Evolutionary conservation across 23 tunicate genomes (phyloP), one percentile per base, ranked within the genome.

Genomic region (Styela plicata): DNA sequence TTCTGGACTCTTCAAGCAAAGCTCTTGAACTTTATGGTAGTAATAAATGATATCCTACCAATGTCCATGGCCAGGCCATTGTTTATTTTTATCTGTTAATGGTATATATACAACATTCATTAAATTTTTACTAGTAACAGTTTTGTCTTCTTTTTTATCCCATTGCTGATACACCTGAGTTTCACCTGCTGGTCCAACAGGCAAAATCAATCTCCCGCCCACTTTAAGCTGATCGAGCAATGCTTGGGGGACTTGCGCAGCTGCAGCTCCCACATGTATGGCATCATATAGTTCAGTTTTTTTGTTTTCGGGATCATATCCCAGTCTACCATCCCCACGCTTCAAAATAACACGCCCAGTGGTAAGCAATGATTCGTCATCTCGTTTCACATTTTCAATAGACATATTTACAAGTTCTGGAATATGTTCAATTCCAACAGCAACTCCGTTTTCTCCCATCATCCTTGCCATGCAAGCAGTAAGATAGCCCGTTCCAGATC

Each of bases 211-310:
- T 17, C 98, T 52, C 1, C 98, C 98, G 0, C 95, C 95, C 28
- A 62, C 80, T 68, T 89, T 94, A 23, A 94, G 66, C 53, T 94
- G 98, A 0, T 89, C 86, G 52, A 94, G 69, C 27, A 94, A 74
- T 13, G 83, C 57, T 33, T 52, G 63, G 35, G 98, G 98, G 1
- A 94, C 85, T 63, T 94, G 83, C 16, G 85, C 75, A 33, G 98
- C 98, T 36, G 98, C 98, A 7, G 98, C 98, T 10, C 98, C 98
- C 23, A 94, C 98, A 83, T 94, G 98, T 64, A 94, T 94, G 21
- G 88, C 98, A 80, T 94, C 98, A 69, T 94, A 94, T 2, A 89
- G 83, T 73, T 85, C 94, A 63, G 19, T 5, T 63, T 68, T 53
- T 33, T 36, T 80, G 27, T 83, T 74, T 3, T 92, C 89, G 16